A percentile compares a stretch with the other conserved stretches of the same genome.
phyloP scores from a whole-genome alignment of 2,888 invertebrate genomes.

The Timema cristinae region DNA sequence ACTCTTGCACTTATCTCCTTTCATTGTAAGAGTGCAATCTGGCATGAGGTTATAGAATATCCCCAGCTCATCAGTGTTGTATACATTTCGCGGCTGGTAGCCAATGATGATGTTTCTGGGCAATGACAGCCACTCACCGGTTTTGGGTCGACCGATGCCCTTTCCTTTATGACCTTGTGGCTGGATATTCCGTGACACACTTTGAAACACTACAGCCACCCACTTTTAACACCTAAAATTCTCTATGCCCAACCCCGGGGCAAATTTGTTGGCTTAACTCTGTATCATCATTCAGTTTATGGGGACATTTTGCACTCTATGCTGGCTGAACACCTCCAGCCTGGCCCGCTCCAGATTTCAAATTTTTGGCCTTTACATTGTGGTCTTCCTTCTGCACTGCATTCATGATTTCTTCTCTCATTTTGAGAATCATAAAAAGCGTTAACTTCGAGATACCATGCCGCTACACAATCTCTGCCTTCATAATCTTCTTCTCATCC shows the following conservation, averaged over 20 bases:
- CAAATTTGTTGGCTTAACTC: neutral
- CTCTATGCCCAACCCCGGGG: neutral
- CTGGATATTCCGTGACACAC: neutral
- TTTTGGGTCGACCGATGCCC: neutral
- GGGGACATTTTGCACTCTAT: neutral
- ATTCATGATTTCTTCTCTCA: conserved; percentile 4
- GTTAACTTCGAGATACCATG: neutral
- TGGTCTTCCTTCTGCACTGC: neutral
- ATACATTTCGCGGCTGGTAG: neutral
- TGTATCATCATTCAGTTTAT: neutral
- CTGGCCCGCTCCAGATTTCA: neutral
- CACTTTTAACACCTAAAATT: neutral
- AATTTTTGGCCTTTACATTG: neutral
- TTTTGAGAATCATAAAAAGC: neutral
- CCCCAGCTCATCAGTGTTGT: conserved; percentile 3
- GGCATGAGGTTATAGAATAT: neutral
- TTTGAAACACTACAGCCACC: conserved; percentile 10
- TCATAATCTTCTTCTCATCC: neutral
- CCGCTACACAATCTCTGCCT: neutral
- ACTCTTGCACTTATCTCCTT: neutral
- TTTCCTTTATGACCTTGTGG: neutral
- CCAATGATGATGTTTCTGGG: neutral
- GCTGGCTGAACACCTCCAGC: neutral
- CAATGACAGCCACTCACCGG: neutral
- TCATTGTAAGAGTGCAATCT: neutral